Percentiles rank a stretch among this genome's conserved stretches.
phyloP scores from a whole-genome alignment of 2,113 vertebrate species.

The Ellobius talpinus region DNA sequence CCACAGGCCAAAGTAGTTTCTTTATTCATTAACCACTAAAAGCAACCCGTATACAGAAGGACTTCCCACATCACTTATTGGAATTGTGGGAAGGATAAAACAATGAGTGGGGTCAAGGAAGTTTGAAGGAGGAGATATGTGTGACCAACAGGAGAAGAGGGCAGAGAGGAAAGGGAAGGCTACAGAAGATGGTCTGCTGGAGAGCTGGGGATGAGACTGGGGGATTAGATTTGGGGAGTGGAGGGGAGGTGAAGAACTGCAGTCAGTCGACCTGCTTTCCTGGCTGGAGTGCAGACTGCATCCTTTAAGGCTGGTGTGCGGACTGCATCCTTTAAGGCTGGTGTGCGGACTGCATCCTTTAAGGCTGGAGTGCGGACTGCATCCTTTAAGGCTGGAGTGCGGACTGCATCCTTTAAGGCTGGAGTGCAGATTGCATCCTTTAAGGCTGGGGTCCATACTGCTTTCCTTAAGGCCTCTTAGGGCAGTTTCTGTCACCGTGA shows the following conservation, averaged over 20 bases:
- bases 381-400: background rate
- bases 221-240: background rate
- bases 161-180: background rate
- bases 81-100: background rate
- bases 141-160: background rate
- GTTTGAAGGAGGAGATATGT: background rate
- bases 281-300: background rate
- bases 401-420: background rate
- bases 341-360: background rate
- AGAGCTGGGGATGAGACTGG: background rate
- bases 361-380: background rate
- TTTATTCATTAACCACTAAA: too few species aligned
- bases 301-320: background rate
- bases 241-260: background rate
- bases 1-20: too few species aligned
- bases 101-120: background rate
- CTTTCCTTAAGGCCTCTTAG: background rate
- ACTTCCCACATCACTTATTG: background rate
- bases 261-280: background rate
- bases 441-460: background rate
- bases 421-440: background rate
- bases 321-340: background rate
- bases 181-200: background rate
- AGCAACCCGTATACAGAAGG: too few species aligned
- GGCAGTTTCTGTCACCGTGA: background rate